Percentiles rank a stretch among this genome's conserved stretches.
These are phyloP conservation scores for Meriones psammophilus DNA, from an alignment of 2,797 vertebrate genomes.

Conservation along the genomic window DNA sequence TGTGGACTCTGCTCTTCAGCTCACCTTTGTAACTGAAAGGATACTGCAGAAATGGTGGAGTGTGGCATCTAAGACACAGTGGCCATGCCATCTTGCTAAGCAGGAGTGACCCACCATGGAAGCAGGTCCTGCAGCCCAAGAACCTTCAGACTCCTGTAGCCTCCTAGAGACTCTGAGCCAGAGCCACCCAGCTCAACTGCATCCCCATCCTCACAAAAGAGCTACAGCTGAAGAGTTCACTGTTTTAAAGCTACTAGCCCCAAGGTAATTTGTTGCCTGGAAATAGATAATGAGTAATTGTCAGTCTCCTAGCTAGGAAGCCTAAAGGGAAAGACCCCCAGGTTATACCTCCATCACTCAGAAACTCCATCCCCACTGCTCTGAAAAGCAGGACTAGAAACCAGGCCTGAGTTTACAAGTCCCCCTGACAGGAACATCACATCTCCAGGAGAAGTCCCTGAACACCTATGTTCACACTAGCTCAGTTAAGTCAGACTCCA, in stretches of 20 bases:
- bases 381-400: background rate
- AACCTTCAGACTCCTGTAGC: background rate
- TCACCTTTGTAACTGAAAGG: background rate
- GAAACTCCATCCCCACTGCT: background rate
- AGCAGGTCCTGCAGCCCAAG: background rate
- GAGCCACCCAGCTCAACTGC: background rate
- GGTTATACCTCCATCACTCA: background rate
- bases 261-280: background rate
- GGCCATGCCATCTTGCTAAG: background rate
- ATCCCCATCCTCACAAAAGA: background rate
- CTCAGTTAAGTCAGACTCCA: slow-evolving; percentile 16
- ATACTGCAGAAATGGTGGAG: background rate
- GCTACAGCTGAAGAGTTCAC: background rate
- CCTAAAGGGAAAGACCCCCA: background rate
- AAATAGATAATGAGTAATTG: background rate
- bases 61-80: background rate
- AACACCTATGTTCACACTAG: background rate
- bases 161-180: background rate
- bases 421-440: background rate
- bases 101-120: background rate
- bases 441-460: background rate
- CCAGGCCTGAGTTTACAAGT: background rate
- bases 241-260: slow-evolving; percentile 13
- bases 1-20: background rate
- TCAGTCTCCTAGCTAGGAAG: background rate